phyloP scores from a whole-genome alignment of 2,113 vertebrate species.

The Trachemys scripta region DNA sequence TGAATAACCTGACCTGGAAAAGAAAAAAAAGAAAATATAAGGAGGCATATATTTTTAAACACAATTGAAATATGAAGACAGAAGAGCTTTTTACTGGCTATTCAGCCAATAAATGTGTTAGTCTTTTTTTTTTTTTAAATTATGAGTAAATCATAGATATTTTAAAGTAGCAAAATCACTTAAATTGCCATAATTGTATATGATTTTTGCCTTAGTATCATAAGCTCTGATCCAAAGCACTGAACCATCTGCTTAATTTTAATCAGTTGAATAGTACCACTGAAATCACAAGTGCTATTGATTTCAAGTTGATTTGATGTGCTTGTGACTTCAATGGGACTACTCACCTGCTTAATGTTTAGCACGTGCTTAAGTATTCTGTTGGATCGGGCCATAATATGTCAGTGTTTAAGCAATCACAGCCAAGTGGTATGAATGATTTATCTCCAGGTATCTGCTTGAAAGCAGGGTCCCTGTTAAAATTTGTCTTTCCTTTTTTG shows the following conservation, averaged over 20 bases:
- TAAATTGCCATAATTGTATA: not conserved
- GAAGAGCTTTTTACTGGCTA: not conserved
- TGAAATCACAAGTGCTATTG: not conserved
- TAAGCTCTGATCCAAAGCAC: not conserved
- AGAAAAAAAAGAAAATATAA: not conserved
- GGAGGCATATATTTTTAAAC: not conserved
- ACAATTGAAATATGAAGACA: not conserved
- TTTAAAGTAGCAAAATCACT: not conserved
- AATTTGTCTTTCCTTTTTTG: not conserved
- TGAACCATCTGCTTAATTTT: not conserved
- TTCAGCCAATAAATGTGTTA: not conserved
- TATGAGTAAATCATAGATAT: not conserved
- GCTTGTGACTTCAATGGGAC: not conserved
- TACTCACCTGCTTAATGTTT: not conserved
- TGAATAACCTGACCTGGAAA: not conserved
- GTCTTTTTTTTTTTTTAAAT: not conserved
- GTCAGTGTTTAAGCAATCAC: not conserved
- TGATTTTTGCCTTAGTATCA: not conserved
- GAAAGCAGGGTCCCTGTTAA: not conserved
- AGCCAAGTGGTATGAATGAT: not conserved
- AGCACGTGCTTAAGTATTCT: not conserved
- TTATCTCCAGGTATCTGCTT: not conserved
- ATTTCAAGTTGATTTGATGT: not conserved
- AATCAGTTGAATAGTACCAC: not conserved
- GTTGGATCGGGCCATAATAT: not conserved